Percentiles rank a stretch among this genome's conserved stretches.
phyloP scores from a whole-genome alignment of 2,113 vertebrate genomes.

The Mastomys natalensis region DNA sequence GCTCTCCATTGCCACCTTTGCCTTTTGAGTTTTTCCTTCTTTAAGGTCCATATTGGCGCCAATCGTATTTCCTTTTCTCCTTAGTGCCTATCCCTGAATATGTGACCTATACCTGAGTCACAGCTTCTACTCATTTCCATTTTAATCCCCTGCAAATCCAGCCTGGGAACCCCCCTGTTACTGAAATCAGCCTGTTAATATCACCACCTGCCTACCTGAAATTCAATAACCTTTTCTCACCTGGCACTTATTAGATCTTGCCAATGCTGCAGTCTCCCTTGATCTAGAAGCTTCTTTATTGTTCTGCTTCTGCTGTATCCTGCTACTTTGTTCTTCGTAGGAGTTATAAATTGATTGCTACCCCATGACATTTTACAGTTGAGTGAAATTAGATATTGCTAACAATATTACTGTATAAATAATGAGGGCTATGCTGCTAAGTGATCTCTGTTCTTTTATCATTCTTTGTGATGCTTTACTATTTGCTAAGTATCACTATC shows the following conservation, averaged over 20 bases:
- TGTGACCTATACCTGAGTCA: neutral
- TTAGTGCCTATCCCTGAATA: slow-evolving; percentile 6
- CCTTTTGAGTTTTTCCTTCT: slow-evolving; percentile 29
- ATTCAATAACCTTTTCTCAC: slow-evolving; percentile 71
- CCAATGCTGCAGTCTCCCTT: slow-evolving; percentile 55
- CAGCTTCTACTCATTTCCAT: slow-evolving; percentile 20
- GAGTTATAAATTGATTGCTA: neutral
- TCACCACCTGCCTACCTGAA: slow-evolving; percentile 68
- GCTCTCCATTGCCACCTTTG: neutral
- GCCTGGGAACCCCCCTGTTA: neutral
- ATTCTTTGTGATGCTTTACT: neutral
- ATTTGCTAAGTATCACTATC: neutral
- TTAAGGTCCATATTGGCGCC: neutral
- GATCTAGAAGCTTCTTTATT: slow-evolving; percentile 44
- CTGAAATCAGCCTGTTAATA: slow-evolving; percentile 67
- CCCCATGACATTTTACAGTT: neutral
- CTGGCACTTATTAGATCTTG: slow-evolving; percentile 65
- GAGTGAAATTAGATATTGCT: neutral
- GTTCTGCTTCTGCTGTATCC: slow-evolving; percentile 6
- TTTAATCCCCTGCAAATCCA: slow-evolving; percentile 64
- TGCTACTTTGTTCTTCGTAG: neutral
- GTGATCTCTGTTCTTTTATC: neutral
- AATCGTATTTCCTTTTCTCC: neutral
- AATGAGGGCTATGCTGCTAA: neutral
- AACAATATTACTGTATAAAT: neutral